A percentile compares a stretch with the other conserved stretches of the same genome.
phyloP scores from a whole-genome alignment of 2,888 invertebrate species.

The Chloroclystis v-ata region DNA sequence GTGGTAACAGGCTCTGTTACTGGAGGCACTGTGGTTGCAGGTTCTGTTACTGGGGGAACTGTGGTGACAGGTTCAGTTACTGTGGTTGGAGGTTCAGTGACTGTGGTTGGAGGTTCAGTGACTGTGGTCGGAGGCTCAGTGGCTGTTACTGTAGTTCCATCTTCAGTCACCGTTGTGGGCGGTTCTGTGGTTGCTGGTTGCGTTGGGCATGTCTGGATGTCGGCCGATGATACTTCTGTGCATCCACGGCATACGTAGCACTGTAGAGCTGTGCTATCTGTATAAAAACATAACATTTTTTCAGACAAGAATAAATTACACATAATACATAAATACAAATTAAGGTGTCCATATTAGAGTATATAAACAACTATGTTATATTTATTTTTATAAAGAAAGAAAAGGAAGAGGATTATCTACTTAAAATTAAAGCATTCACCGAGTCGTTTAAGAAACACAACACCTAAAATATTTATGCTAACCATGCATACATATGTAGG shows the following conservation, averaged over 20 bases:
- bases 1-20: too few species aligned
- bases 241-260: conserved; percentile 53
- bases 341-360: too few species aligned
- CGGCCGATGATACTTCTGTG: conserved; percentile 26
- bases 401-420: too few species aligned
- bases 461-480: too few species aligned
- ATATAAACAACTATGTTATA: too few species aligned
- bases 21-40: neutral
- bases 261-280: conserved; percentile 39
- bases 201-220: conserved; percentile 37
- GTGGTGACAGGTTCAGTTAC: neutral
- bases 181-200: neutral
- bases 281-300: conserved; percentile 22
- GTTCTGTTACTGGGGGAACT: neutral
- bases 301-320: neutral
- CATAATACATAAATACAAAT: too few species aligned
- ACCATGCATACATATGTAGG: too few species aligned
- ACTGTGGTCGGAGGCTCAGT: neutral
- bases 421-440: too few species aligned
- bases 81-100: neutral
- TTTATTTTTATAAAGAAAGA: too few species aligned
- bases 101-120: neutral
- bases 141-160: neutral
- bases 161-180: neutral
- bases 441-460: too few species aligned